Evolutionary conservation across 2,888 invertebrate genomes (phyloP).

Genomic region (Cryptops parisi): DNA sequence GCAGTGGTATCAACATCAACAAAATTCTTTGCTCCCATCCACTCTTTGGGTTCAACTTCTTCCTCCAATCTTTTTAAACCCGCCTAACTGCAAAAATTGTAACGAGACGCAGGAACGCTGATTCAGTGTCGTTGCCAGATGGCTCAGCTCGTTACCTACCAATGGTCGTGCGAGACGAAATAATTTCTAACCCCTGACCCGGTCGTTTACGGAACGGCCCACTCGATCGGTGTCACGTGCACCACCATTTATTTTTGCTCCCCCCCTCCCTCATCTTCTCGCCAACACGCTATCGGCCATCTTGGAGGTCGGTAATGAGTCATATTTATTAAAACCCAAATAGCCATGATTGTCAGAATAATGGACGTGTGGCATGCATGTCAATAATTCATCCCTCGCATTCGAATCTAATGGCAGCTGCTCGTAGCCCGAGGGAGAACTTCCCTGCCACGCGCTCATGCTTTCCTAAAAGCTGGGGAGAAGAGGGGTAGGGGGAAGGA

Average conservation of each 20-base stretch:
- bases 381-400: not conserved
- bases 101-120: too few relatives aligned
- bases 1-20: too few relatives aligned
- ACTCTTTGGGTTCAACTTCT: too few relatives aligned
- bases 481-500: not conserved
- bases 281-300: not conserved
- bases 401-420: not conserved
- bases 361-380: not conserved
- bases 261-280: too few relatives aligned
- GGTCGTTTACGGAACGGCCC: not conserved
- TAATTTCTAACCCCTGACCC: not conserved
- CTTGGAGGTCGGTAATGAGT: not conserved
- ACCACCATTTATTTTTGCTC: not conserved
- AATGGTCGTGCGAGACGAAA: not conserved
- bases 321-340: not conserved
- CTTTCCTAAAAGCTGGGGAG: not conserved
- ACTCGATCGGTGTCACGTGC: not conserved
- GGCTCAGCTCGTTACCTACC: not conserved
- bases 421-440: not conserved
- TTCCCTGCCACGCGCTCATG: not conserved
- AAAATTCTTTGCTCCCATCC: too few relatives aligned
- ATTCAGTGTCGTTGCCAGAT: too few relatives aligned
- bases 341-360: not conserved
- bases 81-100: too few relatives aligned
- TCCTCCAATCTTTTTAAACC: too few relatives aligned